A percentile compares a stretch with the other conserved stretches of the same genome.
phyloP scores from a whole-genome alignment of 2,888 invertebrate species.

The Neoascia interrupta region DNA sequence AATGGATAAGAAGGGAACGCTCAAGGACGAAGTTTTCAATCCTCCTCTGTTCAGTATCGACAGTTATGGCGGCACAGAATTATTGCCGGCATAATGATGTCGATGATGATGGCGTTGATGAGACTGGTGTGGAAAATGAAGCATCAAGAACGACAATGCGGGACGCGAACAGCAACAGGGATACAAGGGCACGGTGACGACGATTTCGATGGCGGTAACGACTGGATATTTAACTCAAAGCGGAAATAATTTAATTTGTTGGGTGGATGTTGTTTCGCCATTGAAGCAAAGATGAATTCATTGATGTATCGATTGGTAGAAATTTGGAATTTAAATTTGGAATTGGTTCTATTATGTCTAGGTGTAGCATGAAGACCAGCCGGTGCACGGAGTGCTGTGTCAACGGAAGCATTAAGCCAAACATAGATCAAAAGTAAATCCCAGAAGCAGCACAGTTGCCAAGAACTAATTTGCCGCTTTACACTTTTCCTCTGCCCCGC shows the following conservation, averaged over 20 bases:
- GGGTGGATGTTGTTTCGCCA: slow-evolving; percentile 42
- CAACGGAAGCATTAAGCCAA: too few relatives aligned
- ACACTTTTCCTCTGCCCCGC: too few relatives aligned
- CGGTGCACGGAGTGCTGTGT: too few relatives aligned
- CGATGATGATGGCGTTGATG: slow-evolving; percentile 48
- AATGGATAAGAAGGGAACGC: slow-evolving; percentile 11
- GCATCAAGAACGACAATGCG: slow-evolving; percentile 41
- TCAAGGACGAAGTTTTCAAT: slow-evolving; percentile 35
- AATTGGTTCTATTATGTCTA: too few relatives aligned
- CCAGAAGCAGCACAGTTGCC: too few relatives aligned
- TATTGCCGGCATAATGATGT: slow-evolving; percentile 63
- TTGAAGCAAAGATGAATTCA: slow-evolving; percentile 40
- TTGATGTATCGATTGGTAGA: slow-evolving; percentile 50
- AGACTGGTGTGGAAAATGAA: slow-evolving; percentile 51
- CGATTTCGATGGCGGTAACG: slow-evolving; percentile 41
- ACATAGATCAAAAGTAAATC: too few relatives aligned
- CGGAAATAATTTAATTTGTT: slow-evolving; percentile 66
- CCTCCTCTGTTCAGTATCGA: slow-evolving; percentile 47
- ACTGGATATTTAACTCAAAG: slow-evolving; percentile 58
- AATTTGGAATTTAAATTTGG: too few relatives aligned
- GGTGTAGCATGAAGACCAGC: too few relatives aligned
- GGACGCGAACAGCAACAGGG: slow-evolving; percentile 13
- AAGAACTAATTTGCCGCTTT: too few relatives aligned
- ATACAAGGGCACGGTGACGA: neutral
- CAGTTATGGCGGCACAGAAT: slow-evolving; percentile 56